These are phyloP conservation scores for Uropsilus gracilis DNA, from an alignment of 2,113 vertebrate genomes.

Conservation along the genomic window DNA sequence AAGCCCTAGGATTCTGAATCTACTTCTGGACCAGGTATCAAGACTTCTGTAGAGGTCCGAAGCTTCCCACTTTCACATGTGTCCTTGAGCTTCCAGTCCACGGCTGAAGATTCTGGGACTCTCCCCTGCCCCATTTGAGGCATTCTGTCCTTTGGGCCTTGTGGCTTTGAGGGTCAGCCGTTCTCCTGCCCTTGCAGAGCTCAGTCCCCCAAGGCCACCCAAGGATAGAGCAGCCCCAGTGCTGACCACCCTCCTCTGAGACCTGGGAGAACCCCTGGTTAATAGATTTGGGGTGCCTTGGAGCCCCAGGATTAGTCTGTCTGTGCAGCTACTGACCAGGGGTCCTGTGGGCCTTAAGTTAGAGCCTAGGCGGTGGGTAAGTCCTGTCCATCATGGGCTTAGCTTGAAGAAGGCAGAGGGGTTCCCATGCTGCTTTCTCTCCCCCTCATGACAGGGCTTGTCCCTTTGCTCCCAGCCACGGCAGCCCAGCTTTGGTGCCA, in stretches of 20 bases:
- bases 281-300: not conserved
- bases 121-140: not conserved
- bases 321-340: not conserved
- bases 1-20: not conserved
- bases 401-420: not conserved
- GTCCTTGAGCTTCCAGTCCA: not conserved
- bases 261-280: not conserved
- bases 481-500: not conserved
- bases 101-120: conserved; percentile 24
- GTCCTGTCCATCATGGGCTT: not conserved
- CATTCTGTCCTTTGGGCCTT: not conserved
- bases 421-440: conserved; percentile 4
- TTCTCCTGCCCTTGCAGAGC: not conserved
- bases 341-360: not conserved
- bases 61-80: not conserved
- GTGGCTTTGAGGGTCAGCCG: not conserved
- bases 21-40: not conserved
- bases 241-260: not conserved
- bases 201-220: not conserved
- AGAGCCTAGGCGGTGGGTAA: not conserved
- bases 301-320: not conserved
- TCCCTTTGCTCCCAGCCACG: not conserved
- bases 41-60: not conserved
- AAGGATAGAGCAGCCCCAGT: not conserved
- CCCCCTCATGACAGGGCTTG: not conserved